phyloP scores from a whole-genome alignment of 2,113 vertebrate species.

The Spermophilus dauricus region DNA sequence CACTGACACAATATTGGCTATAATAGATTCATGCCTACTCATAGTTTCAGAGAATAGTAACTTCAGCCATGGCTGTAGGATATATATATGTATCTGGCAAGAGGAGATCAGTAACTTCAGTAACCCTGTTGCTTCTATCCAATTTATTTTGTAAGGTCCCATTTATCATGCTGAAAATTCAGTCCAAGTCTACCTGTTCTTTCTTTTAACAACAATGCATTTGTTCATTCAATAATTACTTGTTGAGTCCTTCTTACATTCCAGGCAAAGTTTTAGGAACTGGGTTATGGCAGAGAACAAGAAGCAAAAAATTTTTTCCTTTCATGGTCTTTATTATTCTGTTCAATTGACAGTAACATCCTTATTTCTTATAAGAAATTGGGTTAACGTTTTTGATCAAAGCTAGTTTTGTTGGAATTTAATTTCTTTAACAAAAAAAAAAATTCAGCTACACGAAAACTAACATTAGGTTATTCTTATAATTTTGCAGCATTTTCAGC shows the following conservation, averaged over 20 bases:
- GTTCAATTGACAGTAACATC: slow-evolving; percentile 29
- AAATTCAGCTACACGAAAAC: slow-evolving; percentile 24
- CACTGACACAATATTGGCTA: not conserved
- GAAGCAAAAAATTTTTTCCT: slow-evolving; percentile 17
- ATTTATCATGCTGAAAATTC: not conserved
- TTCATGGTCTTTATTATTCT: not conserved
- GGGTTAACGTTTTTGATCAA: slow-evolving; percentile 60
- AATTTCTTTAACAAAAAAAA: slow-evolving; percentile 61
- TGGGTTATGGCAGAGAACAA: not conserved
- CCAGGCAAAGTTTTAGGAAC: not conserved
- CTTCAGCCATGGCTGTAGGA: not conserved
- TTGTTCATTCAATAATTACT: slow-evolving; percentile 23
- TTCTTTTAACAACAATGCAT: not conserved
- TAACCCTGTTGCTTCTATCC: not conserved
- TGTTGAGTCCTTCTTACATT: not conserved
- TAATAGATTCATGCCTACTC: not conserved
- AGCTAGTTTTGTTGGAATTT: slow-evolving; percentile 64
- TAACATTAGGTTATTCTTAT: not conserved
- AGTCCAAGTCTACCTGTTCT: not conserved
- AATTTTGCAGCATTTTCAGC: not conserved
- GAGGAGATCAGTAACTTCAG: too few species aligned
- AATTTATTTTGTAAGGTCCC: not conserved
- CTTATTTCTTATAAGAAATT: slow-evolving; percentile 43
- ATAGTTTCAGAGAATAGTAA: slow-evolving; percentile 29
- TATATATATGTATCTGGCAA: too few species aligned